Evolutionary conservation across 2,888 invertebrate species (phyloP).

Genomic region (Eilema griseolum): DNA sequence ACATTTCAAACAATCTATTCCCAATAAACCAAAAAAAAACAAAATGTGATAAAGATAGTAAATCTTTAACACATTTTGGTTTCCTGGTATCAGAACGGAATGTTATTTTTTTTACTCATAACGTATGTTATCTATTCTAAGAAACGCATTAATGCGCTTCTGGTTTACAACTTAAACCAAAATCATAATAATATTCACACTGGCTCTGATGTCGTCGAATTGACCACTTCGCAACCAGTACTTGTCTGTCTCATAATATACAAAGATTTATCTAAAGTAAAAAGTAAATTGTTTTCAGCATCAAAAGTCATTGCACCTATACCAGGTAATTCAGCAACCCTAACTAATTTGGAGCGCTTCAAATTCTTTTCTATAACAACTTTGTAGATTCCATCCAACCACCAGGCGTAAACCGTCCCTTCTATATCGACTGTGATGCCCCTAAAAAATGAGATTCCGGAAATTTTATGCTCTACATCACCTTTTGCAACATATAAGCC

Average conservation of each 20-base stretch:
- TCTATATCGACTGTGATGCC: slow-evolving; percentile 73
- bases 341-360: slow-evolving; percentile 61
- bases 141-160: neutral
- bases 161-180: neutral
- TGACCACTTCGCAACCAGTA: slow-evolving; percentile 40
- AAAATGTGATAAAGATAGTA: too few species aligned
- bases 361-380: slow-evolving; percentile 64
- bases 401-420: slow-evolving; percentile 74
- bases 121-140: neutral
- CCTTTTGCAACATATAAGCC: slow-evolving; percentile 71
- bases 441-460: slow-evolving; percentile 73
- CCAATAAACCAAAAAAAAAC: too few species aligned
- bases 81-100: neutral
- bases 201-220: neutral
- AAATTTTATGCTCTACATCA: slow-evolving; percentile 59
- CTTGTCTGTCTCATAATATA: slow-evolving; percentile 59
- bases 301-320: slow-evolving; percentile 77
- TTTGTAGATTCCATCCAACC: slow-evolving; percentile 78
- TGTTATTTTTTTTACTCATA: neutral
- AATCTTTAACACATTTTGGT: neutral
- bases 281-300: slow-evolving; percentile 72
- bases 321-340: slow-evolving; percentile 61
- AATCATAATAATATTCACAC: neutral
- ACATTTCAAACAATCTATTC: neutral
- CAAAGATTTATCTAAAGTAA: slow-evolving; percentile 65